Evolutionary conservation across 2,113 vertebrate species (phyloP).

Genomic region (Solea senegalensis): DNA sequence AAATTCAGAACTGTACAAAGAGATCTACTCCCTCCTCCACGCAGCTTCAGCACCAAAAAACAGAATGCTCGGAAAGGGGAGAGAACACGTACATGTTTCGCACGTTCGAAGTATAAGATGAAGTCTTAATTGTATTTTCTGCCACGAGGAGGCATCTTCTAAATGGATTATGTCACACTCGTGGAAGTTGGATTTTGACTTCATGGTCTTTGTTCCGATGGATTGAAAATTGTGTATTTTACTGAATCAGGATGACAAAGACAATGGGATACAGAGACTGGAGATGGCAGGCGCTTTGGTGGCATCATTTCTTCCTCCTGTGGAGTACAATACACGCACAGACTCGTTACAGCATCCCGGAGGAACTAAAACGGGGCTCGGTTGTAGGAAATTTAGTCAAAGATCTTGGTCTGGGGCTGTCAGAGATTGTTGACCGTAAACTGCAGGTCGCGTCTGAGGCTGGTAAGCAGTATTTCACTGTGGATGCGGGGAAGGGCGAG

Average conservation of each 20-base stretch:
- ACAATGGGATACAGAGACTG: constrained; percentile 66
- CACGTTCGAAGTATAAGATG: neutral
- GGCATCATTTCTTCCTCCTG: constrained; percentile 73
- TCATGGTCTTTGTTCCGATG: neutral
- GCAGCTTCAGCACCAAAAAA: constrained; percentile 42
- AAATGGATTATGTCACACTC: constrained; percentile 8
- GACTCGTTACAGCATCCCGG: constrained; percentile 83
- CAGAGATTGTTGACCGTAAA: constrained; percentile 80
- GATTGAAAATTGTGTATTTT: constrained; percentile 33
- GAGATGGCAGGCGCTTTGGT: constrained; percentile 79
- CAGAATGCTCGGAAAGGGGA: constrained; percentile 23
- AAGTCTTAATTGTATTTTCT: neutral
- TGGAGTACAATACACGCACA: constrained; percentile 81
- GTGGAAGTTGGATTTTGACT: constrained; percentile 25
- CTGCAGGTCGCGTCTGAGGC: constrained; percentile 81
- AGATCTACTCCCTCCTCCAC: constrained; percentile 68
- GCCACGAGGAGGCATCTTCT: constrained; percentile 7
- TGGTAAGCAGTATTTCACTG: constrained; percentile 78
- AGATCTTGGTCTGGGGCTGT: constrained; percentile 82
- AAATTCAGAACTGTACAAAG: constrained; percentile 67
- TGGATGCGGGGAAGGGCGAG: constrained; percentile 80
- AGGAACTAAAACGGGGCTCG: constrained; percentile 83
- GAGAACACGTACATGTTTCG: constrained; percentile 16
- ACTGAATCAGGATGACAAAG: constrained; percentile 67
- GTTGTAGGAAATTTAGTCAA: constrained; percentile 86